Conservation (phyloP, 2,113 vertebrate species). For the Dendrocopos noguchii region DNA sequence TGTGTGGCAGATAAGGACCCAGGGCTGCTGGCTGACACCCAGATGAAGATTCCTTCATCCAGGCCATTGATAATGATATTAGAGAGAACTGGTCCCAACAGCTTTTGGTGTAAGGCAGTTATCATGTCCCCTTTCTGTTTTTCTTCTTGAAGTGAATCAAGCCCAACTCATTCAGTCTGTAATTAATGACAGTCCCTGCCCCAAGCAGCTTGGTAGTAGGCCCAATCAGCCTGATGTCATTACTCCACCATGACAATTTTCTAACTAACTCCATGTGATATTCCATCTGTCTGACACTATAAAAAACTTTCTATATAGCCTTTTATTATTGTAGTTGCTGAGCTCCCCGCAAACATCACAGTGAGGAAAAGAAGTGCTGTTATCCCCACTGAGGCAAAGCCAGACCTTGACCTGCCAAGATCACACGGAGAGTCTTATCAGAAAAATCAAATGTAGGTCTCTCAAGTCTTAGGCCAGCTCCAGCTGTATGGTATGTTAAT, state of each 20-base stretch:
- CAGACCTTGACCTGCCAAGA: not conserved
- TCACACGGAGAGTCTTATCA: not conserved
- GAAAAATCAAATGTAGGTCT: not conserved
- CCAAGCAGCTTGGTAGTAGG: conserved; percentile 57
- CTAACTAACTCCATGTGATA: conserved; percentile 59
- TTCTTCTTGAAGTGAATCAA: not conserved
- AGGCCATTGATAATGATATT: too few relatives aligned
- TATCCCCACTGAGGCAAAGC: not conserved
- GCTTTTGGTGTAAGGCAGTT: not conserved
- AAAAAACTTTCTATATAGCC: conserved; percentile 36
- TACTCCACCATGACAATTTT: conserved; percentile 48
- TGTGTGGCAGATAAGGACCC: too few relatives aligned
- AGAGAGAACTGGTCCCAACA: not conserved
- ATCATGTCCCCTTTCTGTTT: rapidly evolving
- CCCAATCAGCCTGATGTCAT: conserved; percentile 63
- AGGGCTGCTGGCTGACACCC: too few relatives aligned
- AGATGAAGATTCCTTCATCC: too few relatives aligned
- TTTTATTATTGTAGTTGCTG: conserved; percentile 22
- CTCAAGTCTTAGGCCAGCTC: not conserved
- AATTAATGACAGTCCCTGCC: conserved; percentile 56
- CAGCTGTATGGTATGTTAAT: not conserved
- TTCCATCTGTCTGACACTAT: conserved; percentile 58
- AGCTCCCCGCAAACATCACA: not conserved
- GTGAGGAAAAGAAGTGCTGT: conserved; percentile 24
- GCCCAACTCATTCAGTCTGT: not conserved